Percentiles rank a stretch among this genome's conserved stretches.
Conservation (phyloP, 1,140 invertebrate species). For the Chironomus tepperi region DNA sequence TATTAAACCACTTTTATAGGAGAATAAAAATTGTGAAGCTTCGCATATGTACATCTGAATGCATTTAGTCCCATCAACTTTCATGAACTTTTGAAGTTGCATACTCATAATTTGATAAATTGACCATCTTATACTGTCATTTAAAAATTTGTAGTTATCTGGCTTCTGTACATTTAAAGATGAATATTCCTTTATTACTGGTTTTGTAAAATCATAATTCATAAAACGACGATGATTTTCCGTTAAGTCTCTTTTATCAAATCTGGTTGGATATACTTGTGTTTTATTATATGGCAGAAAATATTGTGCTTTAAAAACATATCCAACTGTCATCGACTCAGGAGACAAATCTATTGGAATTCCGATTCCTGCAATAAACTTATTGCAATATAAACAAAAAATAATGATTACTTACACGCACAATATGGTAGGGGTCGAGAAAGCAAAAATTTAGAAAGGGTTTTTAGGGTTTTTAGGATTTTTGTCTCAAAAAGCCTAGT, state of each 20-base stretch:
- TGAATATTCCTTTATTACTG: too few species aligned
- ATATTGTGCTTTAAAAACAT: slow-evolving; percentile 38
- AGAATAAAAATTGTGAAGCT: not conserved
- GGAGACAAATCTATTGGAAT: slow-evolving; percentile 35
- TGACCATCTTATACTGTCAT: not conserved
- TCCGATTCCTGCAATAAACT: slow-evolving; percentile 38
- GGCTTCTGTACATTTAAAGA: not conserved
- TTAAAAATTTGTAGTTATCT: not conserved
- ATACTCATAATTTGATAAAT: not conserved
- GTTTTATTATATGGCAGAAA: slow-evolving; percentile 32
- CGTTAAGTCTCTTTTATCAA: not conserved
- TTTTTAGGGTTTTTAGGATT: too few species aligned
- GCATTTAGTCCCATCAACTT: not conserved
- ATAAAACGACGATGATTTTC: not conserved
- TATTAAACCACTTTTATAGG: not conserved
- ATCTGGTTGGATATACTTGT: not conserved
- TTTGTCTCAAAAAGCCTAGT: too few species aligned
- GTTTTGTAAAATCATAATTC: not conserved
- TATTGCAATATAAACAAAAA: not conserved
- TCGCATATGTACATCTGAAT: not conserved
- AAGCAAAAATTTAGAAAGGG: too few species aligned
- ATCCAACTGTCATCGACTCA: slow-evolving; percentile 38
- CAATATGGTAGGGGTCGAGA: too few species aligned
- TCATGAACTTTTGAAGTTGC: not conserved
- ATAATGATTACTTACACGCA: too few species aligned